These are phyloP conservation scores for Philaenus spumarius DNA, from an alignment of 1,140 invertebrate genomes.

Conservation along the genomic window DNA sequence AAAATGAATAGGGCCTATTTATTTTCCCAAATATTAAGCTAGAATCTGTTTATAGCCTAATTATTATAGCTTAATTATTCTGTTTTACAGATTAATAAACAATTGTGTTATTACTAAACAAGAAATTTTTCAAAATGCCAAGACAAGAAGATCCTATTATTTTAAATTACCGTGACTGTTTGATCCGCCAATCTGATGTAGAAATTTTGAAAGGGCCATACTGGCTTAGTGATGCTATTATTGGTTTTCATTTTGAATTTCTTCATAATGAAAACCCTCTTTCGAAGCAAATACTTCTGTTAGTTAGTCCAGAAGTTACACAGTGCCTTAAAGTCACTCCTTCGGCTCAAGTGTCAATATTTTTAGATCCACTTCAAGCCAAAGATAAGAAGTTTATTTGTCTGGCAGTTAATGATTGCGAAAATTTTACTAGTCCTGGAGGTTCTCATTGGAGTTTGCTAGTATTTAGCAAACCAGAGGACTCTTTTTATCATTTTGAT, in stretches of 20 bases:
- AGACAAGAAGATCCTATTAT: conserved; percentile 41
- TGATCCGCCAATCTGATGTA: conserved; percentile 69
- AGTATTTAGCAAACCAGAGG: conserved; percentile 59
- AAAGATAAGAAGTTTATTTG: conserved; percentile 65
- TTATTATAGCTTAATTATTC: too few species aligned
- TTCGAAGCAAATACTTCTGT: conserved; percentile 45
- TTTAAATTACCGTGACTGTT: conserved; percentile 71
- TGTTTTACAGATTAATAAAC: too few species aligned
- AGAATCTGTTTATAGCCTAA: too few species aligned
- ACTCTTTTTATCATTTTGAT: conserved; percentile 71
- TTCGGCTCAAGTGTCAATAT: conserved; percentile 54
- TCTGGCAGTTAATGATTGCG: conserved; percentile 82
- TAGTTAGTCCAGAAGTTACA: conserved; percentile 80
- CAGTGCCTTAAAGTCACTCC: conserved; percentile 69
- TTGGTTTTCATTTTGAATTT: conserved; percentile 90
- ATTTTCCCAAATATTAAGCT: too few species aligned
- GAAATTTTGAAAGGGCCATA: conserved; percentile 63
- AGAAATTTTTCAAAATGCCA: conserved; percentile 29
- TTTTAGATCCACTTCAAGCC: conserved; percentile 64
- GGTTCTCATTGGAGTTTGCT: conserved; percentile 85
- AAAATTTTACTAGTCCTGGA: conserved; percentile 57
- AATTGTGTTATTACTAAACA: too few species aligned
- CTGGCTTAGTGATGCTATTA: conserved; percentile 85
- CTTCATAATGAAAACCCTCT: conserved; percentile 42
- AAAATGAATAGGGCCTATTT: too few species aligned